These are phyloP conservation scores for Blomia tropicalis DNA, from an alignment of 2,888 invertebrate genomes.

Conservation along the genomic window DNA sequence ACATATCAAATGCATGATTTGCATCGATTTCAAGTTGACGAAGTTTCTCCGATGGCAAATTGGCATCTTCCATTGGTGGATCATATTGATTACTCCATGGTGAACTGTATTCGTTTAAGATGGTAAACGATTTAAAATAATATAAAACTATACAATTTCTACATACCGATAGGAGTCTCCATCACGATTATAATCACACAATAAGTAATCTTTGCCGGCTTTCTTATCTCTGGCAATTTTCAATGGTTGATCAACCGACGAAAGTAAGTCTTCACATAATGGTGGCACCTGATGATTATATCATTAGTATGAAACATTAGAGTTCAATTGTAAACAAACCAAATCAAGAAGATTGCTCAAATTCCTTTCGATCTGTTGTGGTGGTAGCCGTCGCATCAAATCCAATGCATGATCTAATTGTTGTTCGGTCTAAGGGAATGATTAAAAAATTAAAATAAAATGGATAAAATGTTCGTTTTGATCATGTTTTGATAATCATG, in stretches of 20 bases:
- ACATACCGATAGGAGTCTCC: constrained; percentile 84
- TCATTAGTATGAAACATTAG: background rate
- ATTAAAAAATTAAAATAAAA: background rate
- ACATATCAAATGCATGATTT: constrained; percentile 95
- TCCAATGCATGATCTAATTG: constrained; percentile 98
- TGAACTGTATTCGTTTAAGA: too few species aligned
- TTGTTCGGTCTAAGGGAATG: constrained; percentile 18
- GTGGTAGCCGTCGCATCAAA: constrained; percentile 93
- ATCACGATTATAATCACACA: constrained; percentile 98
- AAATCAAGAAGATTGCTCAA: constrained; percentile 91
- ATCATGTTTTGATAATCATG: background rate
- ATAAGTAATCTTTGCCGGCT: constrained; percentile 85
- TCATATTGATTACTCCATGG: constrained; percentile 99
- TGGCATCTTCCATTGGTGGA: constrained; percentile 92
- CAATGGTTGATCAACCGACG: constrained; percentile 92
- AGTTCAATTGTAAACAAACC: constrained; percentile 33
- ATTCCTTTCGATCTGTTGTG: constrained; percentile 97
- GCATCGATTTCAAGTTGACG: constrained; percentile 92
- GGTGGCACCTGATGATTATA: constrained; percentile 50
- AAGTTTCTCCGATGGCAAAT: constrained; percentile 89
- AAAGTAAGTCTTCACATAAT: constrained; percentile 87
- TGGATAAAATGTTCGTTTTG: background rate
- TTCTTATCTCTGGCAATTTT: constrained; percentile 85
- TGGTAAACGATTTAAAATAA: background rate
- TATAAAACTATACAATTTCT: constrained; percentile 12